phyloP scores from a whole-genome alignment of 2,797 vertebrate species.

The Eupleurogrammus muticus region DNA sequence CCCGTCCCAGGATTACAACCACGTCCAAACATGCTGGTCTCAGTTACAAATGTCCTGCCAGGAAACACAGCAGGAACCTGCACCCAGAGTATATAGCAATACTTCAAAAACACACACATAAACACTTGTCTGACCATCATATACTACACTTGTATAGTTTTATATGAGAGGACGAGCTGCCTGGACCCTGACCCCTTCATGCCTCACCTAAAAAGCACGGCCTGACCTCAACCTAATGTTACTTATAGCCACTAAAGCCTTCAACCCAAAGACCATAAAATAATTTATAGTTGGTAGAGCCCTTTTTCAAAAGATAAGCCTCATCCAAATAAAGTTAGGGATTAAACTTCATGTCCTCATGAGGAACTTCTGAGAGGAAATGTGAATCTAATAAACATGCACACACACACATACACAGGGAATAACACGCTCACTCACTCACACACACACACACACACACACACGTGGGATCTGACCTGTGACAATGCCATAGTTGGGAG shows the following conservation, averaged over 20 bases:
- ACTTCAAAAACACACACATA: conserved; percentile 54
- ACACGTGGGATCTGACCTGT: conserved; percentile 88
- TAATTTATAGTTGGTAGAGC: neutral
- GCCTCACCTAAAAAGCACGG: conserved; percentile 1
- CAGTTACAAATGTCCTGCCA: conserved; percentile 79
- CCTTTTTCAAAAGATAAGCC: neutral
- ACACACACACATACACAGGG: conserved; percentile 34
- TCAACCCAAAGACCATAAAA: conserved; percentile 15
- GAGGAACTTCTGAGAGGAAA: conserved; percentile 21
- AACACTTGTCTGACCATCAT: conserved; percentile 37
- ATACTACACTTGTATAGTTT: neutral
- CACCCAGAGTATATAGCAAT: conserved; percentile 13
- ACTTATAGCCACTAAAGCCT: neutral
- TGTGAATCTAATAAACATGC: conserved; percentile 17
- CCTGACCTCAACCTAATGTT: conserved; percentile 2
- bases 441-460: conserved; percentile 33
- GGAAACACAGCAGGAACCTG: conserved; percentile 46
- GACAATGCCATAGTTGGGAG: conserved; percentile 97
- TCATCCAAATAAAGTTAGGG: conserved; percentile 8
- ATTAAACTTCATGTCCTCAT: conserved; percentile 9
- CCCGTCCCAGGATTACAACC: conserved; percentile 50
- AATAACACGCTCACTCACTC: too few species aligned
- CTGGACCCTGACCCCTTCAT: neutral
- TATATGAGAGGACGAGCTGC: neutral
- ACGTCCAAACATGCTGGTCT: conserved; percentile 67